A percentile compares a stretch with the other conserved stretches of the same genome.
Conservation (phyloP, 2,113 vertebrate species). For the Telmatochromis bifrenatus region DNA sequence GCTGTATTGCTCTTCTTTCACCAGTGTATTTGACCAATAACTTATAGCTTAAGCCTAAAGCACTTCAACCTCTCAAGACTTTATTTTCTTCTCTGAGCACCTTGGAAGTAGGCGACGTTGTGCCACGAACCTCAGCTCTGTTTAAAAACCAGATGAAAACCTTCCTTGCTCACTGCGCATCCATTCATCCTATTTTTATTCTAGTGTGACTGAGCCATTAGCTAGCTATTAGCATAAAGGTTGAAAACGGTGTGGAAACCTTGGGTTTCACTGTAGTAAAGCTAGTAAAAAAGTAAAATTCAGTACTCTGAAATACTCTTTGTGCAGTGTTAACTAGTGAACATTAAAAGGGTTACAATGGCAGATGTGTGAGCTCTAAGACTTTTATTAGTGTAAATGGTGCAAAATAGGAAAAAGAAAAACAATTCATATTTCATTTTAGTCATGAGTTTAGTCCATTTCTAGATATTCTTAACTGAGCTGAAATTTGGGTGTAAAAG, state of each 20-base stretch:
- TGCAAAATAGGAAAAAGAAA: not conserved
- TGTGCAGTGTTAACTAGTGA: fast-evolving
- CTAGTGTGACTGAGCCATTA: not conserved
- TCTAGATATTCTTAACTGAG: not conserved
- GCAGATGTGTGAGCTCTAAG: not conserved
- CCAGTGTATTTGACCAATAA: not conserved
- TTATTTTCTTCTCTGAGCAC: not conserved
- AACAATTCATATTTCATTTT: not conserved
- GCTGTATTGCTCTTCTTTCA: fast-evolving
- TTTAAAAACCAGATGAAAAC: not conserved
- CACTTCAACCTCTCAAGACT: not conserved
- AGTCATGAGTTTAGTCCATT: not conserved
- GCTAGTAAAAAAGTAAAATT: not conserved
- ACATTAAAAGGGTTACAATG: not conserved
- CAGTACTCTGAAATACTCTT: not conserved
- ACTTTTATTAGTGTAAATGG: not conserved
- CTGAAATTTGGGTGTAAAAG: fast-evolving
- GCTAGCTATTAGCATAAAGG: not conserved
- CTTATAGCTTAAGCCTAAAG: not conserved
- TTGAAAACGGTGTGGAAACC: fast-evolving
- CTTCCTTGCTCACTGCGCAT: fast-evolving
- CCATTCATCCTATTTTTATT: not conserved
- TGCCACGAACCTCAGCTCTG: not conserved
- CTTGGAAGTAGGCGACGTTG: not conserved
- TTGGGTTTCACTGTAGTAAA: not conserved